These are phyloP conservation scores for Drosophila pandora DNA, from an alignment of 1,140 invertebrate species.

Conservation along the genomic window DNA sequence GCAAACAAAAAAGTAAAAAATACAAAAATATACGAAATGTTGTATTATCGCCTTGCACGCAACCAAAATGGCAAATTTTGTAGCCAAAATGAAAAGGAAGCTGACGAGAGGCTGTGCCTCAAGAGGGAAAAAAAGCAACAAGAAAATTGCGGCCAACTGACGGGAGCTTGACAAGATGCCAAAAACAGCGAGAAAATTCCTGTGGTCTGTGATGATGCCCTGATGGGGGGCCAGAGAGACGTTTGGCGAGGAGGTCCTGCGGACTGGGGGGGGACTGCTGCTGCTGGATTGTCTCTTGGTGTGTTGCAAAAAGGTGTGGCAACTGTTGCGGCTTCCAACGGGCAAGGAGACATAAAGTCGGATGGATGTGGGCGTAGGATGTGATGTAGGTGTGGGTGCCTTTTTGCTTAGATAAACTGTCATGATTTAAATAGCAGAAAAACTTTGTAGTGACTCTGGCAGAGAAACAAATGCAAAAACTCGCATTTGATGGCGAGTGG, in stretches of 20 bases:
- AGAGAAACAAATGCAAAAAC: constrained; percentile 56
- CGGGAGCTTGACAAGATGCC: constrained; percentile 75
- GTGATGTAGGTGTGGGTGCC: constrained; percentile 12
- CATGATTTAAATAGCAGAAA: constrained; percentile 81
- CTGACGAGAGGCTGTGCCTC: not conserved
- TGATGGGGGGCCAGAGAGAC: not conserved
- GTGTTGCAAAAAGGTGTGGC: constrained; percentile 54
- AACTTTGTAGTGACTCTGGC: constrained; percentile 63
- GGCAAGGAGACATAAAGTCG: constrained; percentile 12
- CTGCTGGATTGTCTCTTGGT: constrained; percentile 16
- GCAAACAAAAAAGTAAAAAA: not conserved
- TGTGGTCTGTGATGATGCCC: constrained; percentile 45
- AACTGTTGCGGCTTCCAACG: constrained; percentile 65
- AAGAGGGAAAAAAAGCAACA: constrained; percentile 10
- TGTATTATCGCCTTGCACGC: constrained; percentile 57
- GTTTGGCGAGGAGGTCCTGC: not conserved
- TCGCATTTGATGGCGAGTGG: constrained; percentile 10
- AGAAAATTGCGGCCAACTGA: constrained; percentile 48
- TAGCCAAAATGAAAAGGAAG: constrained; percentile 28
- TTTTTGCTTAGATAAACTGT: constrained; percentile 77
- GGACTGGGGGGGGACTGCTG: not conserved
- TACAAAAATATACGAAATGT: constrained; percentile 15
- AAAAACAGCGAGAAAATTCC: constrained; percentile 65
- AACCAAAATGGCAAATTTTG: constrained; percentile 64
- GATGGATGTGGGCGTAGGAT: not conserved